Base-by-base conservation (phyloP, 2,113 vertebrate genomes). In the Neoarius graeffei region DNA sequence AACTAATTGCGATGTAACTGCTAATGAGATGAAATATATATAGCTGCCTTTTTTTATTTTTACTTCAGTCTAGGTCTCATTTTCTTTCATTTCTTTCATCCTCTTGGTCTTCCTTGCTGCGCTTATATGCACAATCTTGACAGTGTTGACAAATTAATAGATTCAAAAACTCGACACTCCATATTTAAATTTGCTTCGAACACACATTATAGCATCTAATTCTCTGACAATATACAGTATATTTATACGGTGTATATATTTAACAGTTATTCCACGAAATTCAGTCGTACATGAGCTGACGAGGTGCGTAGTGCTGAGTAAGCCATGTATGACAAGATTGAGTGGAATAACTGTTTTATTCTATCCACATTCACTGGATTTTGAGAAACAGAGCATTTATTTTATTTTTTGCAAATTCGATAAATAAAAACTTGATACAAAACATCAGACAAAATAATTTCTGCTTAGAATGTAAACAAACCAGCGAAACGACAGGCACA, bases 1-100 rank as follows among this genome's bases (percentile, higher is more conserved):
- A 57, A 84, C 66, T 91, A 91, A 91, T 89, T 89, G 81, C 66
- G 80, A 30, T 86, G 83, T 89, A 86, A 84, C 87, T 86, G 56
- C 79, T 92, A 87, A 89, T 88, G 88, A 88, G 27, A 69, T 73
- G 62, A 87, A 66, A 82, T 35, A 7, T 30, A 89, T 81, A 23
- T 54, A 77, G 50, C 74, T 84, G 76, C 15, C n/a, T 11, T 76
- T 86, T 52, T 89, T 76, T 85, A 20, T 56, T 50, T 48, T 23
- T 19, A 52, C 50, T 20, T 54, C 62, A 60, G 19, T 77, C 79
- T 60, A 14, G 23, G 52, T 60, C 42, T 81, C 62, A 19, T 60
- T 86, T 59, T 30, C 69, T 11, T 77, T 48, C n/a, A 64, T 48
- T 30, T 81, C 52, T 74, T 48, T n/a, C n/a, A n/a, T n/a, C 13